These are phyloP conservation scores for Muntiacus reevesi DNA, from an alignment of 2,113 vertebrate species.

Conservation along the genomic window DNA sequence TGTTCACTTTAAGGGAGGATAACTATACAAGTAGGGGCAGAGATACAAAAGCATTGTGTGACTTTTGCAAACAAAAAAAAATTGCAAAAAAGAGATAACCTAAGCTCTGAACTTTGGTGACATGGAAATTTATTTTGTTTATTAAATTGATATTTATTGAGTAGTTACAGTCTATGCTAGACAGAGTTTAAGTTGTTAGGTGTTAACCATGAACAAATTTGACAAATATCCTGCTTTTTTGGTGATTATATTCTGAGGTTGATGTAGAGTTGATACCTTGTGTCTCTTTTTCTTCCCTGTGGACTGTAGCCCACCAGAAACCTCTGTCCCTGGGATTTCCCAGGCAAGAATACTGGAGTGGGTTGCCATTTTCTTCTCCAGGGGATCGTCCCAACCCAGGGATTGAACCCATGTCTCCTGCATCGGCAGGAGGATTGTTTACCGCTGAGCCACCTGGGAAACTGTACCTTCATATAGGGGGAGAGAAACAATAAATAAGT, in stretches of 20 bases:
- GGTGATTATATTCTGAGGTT: not conserved
- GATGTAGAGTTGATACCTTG: not conserved
- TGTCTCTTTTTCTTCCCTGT: not conserved
- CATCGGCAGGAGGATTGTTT: not conserved
- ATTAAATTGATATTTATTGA: not conserved
- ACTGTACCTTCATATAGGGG: not conserved
- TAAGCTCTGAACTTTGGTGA: not conserved
- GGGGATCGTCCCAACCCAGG: not conserved
- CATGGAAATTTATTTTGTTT: not conserved
- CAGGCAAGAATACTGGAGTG: not conserved
- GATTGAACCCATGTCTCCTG: not conserved
- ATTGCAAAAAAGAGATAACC: not conserved
- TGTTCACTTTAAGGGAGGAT: not conserved
- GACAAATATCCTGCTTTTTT: not conserved
- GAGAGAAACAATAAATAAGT: not conserved
- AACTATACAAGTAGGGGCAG: not conserved
- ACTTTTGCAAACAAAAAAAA: not conserved
- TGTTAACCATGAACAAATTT: not conserved
- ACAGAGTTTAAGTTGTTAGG: not conserved
- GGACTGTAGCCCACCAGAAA: fast-evolving
- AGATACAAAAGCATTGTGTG: not conserved
- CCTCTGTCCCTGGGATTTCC: not conserved
- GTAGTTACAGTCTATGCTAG: not conserved
- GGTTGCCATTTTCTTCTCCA: not conserved
- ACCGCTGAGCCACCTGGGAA: not conserved